Conservation (phyloP, 2,113 vertebrate genomes). For the Hepsetus odoe region DNA sequence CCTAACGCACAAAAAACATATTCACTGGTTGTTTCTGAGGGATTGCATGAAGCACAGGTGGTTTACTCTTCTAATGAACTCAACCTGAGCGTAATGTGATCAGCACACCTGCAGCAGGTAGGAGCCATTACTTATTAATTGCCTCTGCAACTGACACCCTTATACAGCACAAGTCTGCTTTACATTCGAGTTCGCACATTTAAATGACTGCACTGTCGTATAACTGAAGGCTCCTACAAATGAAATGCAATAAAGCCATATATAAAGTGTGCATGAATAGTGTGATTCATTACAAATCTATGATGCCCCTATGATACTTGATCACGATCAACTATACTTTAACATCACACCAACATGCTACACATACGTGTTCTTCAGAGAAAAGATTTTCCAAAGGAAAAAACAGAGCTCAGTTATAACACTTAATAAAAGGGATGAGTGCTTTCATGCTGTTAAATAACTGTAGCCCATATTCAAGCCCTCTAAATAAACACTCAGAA, state of each 20-base stretch:
- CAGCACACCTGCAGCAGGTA: constrained; percentile 71
- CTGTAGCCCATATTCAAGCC: too few species aligned
- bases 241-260: constrained; percentile 29
- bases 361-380: neutral
- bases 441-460: too few species aligned
- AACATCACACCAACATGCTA: neutral
- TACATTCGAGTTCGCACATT: constrained; percentile 63
- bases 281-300: neutral
- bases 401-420: neutral
- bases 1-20: too few species aligned
- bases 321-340: neutral
- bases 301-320: neutral
- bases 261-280: constrained; percentile 4
- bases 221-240: constrained; percentile 49
- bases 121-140: constrained; percentile 75
- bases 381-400: neutral
- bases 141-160: constrained; percentile 54
- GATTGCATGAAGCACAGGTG: constrained; percentile 69
- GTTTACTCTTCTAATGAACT: constrained; percentile 73
- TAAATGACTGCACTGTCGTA: constrained; percentile 61
- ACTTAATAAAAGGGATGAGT: too few species aligned
- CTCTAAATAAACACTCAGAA: too few species aligned
- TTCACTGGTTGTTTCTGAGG: constrained; percentile 13
- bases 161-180: constrained; percentile 38
- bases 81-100: constrained; percentile 69